These are phyloP conservation scores for Lepidurus arcticus DNA, from an alignment of 1,140 invertebrate genomes.

Conservation along the genomic window DNA sequence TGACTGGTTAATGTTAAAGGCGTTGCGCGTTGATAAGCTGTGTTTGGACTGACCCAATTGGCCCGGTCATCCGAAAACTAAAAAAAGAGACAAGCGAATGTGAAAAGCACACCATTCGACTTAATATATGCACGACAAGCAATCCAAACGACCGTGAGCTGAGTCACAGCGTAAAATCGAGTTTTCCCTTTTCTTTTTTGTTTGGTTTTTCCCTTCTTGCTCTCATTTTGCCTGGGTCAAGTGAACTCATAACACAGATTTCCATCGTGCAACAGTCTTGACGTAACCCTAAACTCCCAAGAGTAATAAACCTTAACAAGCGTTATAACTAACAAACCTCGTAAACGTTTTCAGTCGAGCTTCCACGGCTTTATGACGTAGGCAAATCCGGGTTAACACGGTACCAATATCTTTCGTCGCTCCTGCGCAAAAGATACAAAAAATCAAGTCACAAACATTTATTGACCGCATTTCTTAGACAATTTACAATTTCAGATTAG, in stretches of 20 bases:
- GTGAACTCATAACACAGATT: not conserved
- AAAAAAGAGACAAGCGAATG: not conserved
- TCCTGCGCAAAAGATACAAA: conserved; percentile 59
- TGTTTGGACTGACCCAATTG: conserved; percentile 19
- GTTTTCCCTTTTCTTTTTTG: not conserved
- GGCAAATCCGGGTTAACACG: conserved; percentile 84
- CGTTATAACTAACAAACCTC: conserved; percentile 53
- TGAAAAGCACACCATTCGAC: not conserved
- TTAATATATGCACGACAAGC: conserved; percentile 5
- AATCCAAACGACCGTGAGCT: not conserved
- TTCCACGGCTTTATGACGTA: conserved; percentile 89
- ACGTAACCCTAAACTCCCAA: not conserved
- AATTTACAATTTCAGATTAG: not conserved
- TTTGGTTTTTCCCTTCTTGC: not conserved
- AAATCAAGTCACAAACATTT: conserved; percentile 35
- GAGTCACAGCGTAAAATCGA: conserved; percentile 1
- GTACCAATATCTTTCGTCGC: conserved; percentile 94
- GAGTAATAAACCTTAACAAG: conserved; percentile 6
- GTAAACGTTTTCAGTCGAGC: conserved; percentile 86
- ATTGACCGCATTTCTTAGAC: conserved; percentile 22
- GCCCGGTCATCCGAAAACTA: not conserved
- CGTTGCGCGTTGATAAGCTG: conserved; percentile 9
- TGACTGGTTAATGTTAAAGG: conserved; percentile 19
- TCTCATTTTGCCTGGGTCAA: not conserved
- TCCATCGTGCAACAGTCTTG: not conserved